Percentiles rank a stretch among this genome's conserved stretches.
Evolutionary conservation across 2,888 invertebrate genomes (phyloP).

Genomic region (Apodemia hepburni): DNA sequence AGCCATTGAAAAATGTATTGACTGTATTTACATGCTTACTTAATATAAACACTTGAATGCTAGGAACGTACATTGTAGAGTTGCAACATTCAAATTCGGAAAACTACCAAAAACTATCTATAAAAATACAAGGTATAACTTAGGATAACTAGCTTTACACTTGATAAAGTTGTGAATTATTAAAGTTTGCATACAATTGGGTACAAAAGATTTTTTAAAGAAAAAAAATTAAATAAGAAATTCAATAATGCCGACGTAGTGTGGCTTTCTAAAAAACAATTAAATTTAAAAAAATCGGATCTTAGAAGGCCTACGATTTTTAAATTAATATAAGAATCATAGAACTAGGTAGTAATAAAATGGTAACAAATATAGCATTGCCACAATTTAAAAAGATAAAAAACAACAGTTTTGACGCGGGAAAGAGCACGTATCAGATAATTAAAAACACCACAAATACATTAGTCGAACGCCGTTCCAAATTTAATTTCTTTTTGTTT

Average conservation of each 20-base stretch:
- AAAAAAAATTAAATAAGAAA: too few relatives aligned
- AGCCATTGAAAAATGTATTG: slow-evolving; percentile 17
- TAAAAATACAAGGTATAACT: background rate
- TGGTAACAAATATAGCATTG: background rate
- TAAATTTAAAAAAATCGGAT: too few relatives aligned
- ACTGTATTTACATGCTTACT: background rate
- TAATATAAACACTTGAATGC: background rate
- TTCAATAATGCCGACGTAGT: too few relatives aligned
- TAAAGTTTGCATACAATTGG: too few relatives aligned
- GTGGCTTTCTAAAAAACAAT: too few relatives aligned
- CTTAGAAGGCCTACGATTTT: too few relatives aligned
- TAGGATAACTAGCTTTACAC: too few relatives aligned
- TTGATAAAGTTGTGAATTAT: too few relatives aligned
- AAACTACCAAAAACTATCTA: background rate
- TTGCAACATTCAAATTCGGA: background rate
- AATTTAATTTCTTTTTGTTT: slow-evolving; percentile 66
- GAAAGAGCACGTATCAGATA: slow-evolving; percentile 45
- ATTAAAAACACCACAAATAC: slow-evolving; percentile 64
- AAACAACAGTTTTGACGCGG: slow-evolving; percentile 1
- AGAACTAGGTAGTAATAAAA: slow-evolving; percentile 1
- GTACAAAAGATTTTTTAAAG: too few relatives aligned
- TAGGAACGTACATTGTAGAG: background rate
- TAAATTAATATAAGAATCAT: background rate
- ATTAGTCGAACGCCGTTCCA: slow-evolving; percentile 55
- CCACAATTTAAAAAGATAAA: background rate